Percentiles rank a stretch among this genome's conserved stretches.
These are phyloP conservation scores for Hippoglossus hippoglossus DNA, from an alignment of 2,797 vertebrate species.

Conservation along the genomic window DNA sequence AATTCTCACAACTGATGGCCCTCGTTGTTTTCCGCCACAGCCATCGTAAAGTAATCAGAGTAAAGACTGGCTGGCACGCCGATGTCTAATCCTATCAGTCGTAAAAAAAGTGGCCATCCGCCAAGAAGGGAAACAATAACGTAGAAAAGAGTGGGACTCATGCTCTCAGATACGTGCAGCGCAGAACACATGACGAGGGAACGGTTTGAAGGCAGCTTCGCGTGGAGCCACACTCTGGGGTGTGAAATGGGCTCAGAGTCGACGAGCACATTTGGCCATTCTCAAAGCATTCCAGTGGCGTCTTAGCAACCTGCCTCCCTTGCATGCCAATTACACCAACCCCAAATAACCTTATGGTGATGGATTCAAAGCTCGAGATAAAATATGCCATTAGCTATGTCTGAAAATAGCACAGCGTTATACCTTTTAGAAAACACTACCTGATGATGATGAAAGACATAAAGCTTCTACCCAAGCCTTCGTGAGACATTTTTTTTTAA, in stretches of 20 bases:
- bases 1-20: slow-evolving; percentile 56
- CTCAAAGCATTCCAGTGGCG: slow-evolving; percentile 60
- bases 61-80: slow-evolving; percentile 67
- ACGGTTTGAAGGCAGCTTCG: slow-evolving; percentile 55
- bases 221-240: slow-evolving; percentile 54
- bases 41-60: slow-evolving; percentile 62
- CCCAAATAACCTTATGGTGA: slow-evolving; percentile 54
- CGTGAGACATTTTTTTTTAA: slow-evolving; percentile 22
- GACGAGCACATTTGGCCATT: slow-evolving; percentile 69
- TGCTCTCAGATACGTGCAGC: slow-evolving; percentile 46
- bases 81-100: slow-evolving; percentile 76
- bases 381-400: slow-evolving; percentile 44
- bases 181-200: slow-evolving; percentile 38
- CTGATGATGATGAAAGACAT: slow-evolving; percentile 32
- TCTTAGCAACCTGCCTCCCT: slow-evolving; percentile 70
- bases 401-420: slow-evolving; percentile 7
- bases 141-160: slow-evolving; percentile 45
- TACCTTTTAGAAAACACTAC: slow-evolving; percentile 15
- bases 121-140: slow-evolving; percentile 58
- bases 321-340: slow-evolving; percentile 74
- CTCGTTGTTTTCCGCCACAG: slow-evolving; percentile 51
- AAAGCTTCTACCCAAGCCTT: slow-evolving; percentile 12
- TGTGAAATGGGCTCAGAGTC: slow-evolving; percentile 62
- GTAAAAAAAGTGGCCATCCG: slow-evolving; percentile 60
- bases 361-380: slow-evolving; percentile 39